Percentiles rank a stretch among this genome's conserved stretches.
Evolutionary conservation across 2,797 vertebrate species (phyloP).

Genomic region (Argentina silus): DNA sequence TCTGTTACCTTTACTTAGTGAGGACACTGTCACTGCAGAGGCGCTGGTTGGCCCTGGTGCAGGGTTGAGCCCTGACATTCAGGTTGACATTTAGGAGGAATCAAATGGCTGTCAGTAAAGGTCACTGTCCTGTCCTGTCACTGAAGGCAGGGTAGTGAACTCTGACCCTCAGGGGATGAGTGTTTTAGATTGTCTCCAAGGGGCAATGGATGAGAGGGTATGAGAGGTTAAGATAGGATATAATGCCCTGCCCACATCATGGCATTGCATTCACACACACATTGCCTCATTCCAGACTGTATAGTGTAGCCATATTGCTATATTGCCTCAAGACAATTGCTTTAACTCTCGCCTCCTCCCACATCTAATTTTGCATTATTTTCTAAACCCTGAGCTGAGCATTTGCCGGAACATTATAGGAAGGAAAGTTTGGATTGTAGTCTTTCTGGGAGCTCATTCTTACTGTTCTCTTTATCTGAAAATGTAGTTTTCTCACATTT

Average conservation of each 20-base stretch:
- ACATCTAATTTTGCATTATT: too few species aligned
- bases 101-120: slow-evolving; percentile 55
- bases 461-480: too few species aligned
- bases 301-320: too few species aligned
- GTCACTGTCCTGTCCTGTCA: slow-evolving; percentile 63
- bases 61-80: slow-evolving; percentile 67
- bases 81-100: slow-evolving; percentile 71
- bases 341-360: too few species aligned
- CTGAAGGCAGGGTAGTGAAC: slow-evolving; percentile 46
- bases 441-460: too few species aligned
- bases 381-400: not conserved
- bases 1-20: slow-evolving; percentile 49
- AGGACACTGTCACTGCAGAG: not conserved
- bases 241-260: too few species aligned
- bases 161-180: slow-evolving; percentile 37
- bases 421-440: too few species aligned
- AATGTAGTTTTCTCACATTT: too few species aligned
- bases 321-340: too few species aligned
- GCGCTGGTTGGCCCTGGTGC: not conserved
- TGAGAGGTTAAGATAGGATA: not conserved
- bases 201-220: not conserved
- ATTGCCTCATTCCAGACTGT: too few species aligned
- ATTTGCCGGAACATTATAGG: too few species aligned
- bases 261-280: too few species aligned
- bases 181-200: not conserved